Evolutionary conservation across 2,888 invertebrate genomes (phyloP), one percentile per base, ranked within the genome.

Genomic region (Deladenus siricidicola): DNA sequence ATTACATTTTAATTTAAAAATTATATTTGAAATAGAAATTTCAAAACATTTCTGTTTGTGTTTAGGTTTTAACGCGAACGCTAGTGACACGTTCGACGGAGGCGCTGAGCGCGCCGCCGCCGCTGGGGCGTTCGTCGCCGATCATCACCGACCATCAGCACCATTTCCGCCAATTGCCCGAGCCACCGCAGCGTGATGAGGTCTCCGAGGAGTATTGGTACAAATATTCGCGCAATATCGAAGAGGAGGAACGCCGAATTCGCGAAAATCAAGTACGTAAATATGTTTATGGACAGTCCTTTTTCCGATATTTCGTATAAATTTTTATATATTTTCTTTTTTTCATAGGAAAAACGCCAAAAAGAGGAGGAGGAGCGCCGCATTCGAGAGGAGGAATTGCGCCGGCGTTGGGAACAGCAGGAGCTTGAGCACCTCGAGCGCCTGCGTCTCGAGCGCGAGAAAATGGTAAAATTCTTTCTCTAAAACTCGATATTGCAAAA

Each of bases 21-120:
- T 3, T 10, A 2, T 14, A 42, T 24, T 10, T 51, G 23, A 34
- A 19, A 4, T 4, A 17, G 28, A 19, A 58, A 58, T 62, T 56
- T n/a, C n/a, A n/a, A n/a, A n/a, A n/a, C n/a, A n/a, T n/a, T n/a
- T n/a, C n/a, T 42, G 14, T n/a, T 50, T 10, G 4, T 50, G 19
- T 53, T n/a, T 39, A 71, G 71, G 74, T 76, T 45, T 69, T 76
- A 61, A 75, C 75, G 4, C 63, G 77, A 49, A 77, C 77, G 4
- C 72, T 77, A 28, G 75, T 77, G 49, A 78, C 77, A 6, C 71
- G 77, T 34, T 74, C 74, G 26, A 72, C 74, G 21, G 77, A 77
- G 57, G 72, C 76, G 24, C 66, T 77, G 29, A 70, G 71, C n/a
- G 69, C 58, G 10, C 63, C 56, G 29, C 70, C 72, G 19, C 67